A percentile compares a stretch with the other conserved stretches of the same genome.
These are phyloP conservation scores for Hyalella azteca DNA, from an alignment of 2,888 invertebrate genomes.

Conservation along the genomic window DNA sequence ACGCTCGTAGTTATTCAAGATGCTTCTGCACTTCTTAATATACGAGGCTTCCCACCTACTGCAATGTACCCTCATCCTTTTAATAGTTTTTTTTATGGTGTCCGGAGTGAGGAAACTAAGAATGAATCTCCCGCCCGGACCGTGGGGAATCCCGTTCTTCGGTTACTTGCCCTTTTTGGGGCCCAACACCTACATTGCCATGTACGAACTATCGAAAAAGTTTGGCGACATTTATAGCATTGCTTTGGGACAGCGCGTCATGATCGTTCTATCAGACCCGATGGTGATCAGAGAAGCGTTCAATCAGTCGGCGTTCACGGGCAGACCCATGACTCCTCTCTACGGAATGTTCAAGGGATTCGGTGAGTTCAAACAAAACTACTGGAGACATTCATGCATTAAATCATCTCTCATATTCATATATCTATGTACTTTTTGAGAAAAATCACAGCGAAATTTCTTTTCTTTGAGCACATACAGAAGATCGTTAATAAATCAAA, in stretches of 20 bases:
- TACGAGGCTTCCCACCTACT: slow-evolving; percentile 20
- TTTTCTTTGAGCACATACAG: no score
- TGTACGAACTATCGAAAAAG: slow-evolving; percentile 74
- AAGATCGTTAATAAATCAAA: no score
- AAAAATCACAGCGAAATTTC: no score
- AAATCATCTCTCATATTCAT: no score
- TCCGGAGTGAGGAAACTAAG: not conserved
- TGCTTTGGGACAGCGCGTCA: slow-evolving; percentile 79
- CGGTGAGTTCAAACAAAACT: no score
- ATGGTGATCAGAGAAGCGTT: slow-evolving; percentile 84
- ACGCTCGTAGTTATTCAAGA: slow-evolving; percentile 10
- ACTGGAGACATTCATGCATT: no score
- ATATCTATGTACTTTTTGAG: no score
- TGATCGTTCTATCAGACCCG: slow-evolving; percentile 86
- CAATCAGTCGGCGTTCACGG: slow-evolving; percentile 84
- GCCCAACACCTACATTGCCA: slow-evolving; percentile 76
- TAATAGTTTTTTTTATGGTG: not conserved
- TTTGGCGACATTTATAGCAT: slow-evolving; percentile 85
- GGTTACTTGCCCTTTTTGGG: slow-evolving; percentile 83
- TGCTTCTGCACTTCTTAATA: slow-evolving; percentile 36
- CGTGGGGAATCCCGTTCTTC: slow-evolving; percentile 83
- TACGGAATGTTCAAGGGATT: slow-evolving; percentile 86
- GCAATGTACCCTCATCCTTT: slow-evolving; percentile 11
- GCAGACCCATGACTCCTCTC: slow-evolving; percentile 83
- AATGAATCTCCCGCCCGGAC: slow-evolving; percentile 77